A percentile compares a stretch with the other conserved stretches of the same genome.
Conservation (phyloP, 64 coral and sea anemone species). For the Pachyseris speciosa region DNA sequence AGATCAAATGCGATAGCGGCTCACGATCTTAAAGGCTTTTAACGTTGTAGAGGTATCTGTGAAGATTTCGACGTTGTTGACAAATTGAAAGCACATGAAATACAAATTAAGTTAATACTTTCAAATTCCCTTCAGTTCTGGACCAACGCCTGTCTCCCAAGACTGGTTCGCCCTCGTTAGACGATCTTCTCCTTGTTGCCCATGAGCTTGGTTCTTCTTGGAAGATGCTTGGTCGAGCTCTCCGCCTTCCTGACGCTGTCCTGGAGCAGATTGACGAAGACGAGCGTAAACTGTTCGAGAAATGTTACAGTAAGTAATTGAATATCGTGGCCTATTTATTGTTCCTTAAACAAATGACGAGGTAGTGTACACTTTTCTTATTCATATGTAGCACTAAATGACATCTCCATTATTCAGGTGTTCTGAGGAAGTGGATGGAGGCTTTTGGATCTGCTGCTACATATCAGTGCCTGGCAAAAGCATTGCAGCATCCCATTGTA, state of each 20-base stretch:
- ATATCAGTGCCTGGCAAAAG: background rate
- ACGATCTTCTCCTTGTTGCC: constrained; percentile 11
- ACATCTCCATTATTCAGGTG: no score
- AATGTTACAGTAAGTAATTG: background rate
- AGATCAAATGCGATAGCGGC: no score
- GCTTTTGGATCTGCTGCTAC: background rate
- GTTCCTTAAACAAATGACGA: no score
- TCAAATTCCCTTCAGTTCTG: background rate
- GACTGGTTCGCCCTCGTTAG: background rate
- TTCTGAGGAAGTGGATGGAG: background rate
- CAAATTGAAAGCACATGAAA: no score
- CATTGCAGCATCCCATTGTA: constrained; percentile 4
- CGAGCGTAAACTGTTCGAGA: background rate
- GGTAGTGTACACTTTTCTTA: no score
- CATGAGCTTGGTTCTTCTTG: background rate
- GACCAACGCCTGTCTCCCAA: background rate
- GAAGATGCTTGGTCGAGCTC: constrained; percentile 3
- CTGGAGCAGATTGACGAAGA: constrained; percentile 20
- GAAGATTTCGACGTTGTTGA: no score
- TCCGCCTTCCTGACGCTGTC: background rate
- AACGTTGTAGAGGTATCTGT: no score
- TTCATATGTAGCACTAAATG: no score
- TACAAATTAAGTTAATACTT: no score
- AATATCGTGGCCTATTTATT: no score
- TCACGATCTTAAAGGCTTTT: no score